A percentile compares a stretch with the other conserved stretches of the same genome.
Conservation (phyloP, 2,888 invertebrate genomes). For the Heliconius charithonia region DNA sequence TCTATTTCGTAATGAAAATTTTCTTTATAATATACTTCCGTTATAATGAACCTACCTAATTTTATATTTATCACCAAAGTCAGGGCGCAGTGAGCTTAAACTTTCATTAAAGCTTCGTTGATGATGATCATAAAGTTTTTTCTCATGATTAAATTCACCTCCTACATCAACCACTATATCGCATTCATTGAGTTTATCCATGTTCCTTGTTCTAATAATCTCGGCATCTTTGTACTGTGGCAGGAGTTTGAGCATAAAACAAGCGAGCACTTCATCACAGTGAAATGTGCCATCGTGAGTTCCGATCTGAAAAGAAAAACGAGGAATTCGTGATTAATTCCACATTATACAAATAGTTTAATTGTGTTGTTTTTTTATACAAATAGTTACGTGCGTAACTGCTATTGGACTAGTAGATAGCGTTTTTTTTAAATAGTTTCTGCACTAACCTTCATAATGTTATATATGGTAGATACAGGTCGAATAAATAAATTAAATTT, state of each 20-base stretch:
- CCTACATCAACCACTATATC: slow-evolving; percentile 99
- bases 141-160: slow-evolving; percentile 89
- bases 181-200: slow-evolving; percentile 88
- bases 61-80: slow-evolving; percentile 83
- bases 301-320: slow-evolving; percentile 80
- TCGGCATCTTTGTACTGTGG: slow-evolving; percentile 91
- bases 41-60: slow-evolving; percentile 76
- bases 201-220: slow-evolving; percentile 88
- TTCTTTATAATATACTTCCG: not conserved
- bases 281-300: slow-evolving; percentile 94
- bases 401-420: not conserved
- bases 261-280: slow-evolving; percentile 97
- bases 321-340: not conserved
- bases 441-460: slow-evolving; percentile 45
- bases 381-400: too few species aligned
- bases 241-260: slow-evolving; percentile 92
- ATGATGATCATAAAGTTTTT: slow-evolving; percentile 96
- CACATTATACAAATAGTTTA: too few species aligned
- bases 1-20: not conserved
- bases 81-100: slow-evolving; percentile 85
- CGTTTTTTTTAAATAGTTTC: not conserved
- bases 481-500: slow-evolving; percentile 10
- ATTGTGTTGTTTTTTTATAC: not conserved
- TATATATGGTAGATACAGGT: slow-evolving; percentile 4
- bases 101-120: slow-evolving; percentile 90